phyloP scores from a whole-genome alignment of 2,888 invertebrate genomes.

The Amitus sp. region DNA sequence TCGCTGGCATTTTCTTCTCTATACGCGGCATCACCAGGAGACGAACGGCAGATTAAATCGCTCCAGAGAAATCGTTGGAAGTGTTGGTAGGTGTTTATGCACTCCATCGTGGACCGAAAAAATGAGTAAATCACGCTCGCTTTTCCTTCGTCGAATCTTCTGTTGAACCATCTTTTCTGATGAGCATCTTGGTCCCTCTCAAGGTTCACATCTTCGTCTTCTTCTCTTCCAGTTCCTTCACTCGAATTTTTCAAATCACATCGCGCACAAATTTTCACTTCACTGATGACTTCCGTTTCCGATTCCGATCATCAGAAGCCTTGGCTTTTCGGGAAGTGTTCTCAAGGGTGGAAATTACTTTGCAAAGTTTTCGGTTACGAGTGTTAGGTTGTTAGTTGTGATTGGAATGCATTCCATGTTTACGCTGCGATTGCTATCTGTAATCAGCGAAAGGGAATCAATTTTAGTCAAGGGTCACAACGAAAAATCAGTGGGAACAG shows the following conservation, averaged over 20 bases:
- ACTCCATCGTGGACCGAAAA: constrained; percentile 47
- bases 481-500: constrained; percentile 36
- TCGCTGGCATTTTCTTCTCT: constrained; percentile 19
- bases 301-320: constrained; percentile 6
- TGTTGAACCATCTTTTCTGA: constrained; percentile 15
- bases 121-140: constrained; percentile 46
- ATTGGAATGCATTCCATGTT: constrained; percentile 49
- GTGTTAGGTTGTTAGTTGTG: constrained; percentile 47
- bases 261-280: constrained; percentile 20
- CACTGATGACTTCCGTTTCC: constrained; percentile 13
- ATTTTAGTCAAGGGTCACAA: constrained; percentile 17
- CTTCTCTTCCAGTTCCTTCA: neutral
- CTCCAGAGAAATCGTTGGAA: constrained; percentile 46
- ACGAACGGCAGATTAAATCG: constrained; percentile 29
- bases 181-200: constrained; percentile 38
- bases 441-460: constrained; percentile 48
- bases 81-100: constrained; percentile 38
- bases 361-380: constrained; percentile 39
- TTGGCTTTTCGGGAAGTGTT: constrained; percentile 12
- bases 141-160: constrained; percentile 35
- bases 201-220: neutral
- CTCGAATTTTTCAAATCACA: constrained; percentile 21
- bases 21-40: constrained; percentile 29
- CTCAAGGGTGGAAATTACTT: constrained; percentile 16
- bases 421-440: constrained; percentile 57